These are phyloP conservation scores for Microplitis deprimator DNA, from an alignment of 2,888 invertebrate genomes.

Conservation along the genomic window DNA sequence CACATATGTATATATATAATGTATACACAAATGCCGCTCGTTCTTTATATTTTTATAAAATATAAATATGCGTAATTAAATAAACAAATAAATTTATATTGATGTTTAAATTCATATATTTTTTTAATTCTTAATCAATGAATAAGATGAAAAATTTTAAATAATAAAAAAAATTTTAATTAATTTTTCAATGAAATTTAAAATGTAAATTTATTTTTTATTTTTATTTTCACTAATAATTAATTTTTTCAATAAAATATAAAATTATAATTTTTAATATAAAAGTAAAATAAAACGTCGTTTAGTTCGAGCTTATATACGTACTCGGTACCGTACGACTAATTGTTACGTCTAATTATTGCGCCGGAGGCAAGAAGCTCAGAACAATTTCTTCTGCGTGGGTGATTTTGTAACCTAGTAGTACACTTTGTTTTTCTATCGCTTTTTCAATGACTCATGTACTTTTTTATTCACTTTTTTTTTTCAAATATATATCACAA, in stretches of 20 bases:
- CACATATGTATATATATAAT: too few species aligned
- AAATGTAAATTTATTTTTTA: too few species aligned
- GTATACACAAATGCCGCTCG: too few species aligned
- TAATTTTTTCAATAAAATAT: background rate
- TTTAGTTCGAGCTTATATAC: constrained; percentile 28
- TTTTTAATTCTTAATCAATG: too few species aligned
- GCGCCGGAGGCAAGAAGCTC: constrained; percentile 36
- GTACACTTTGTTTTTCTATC: constrained; percentile 16
- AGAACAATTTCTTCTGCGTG: constrained; percentile 23
- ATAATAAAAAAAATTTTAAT: too few species aligned
- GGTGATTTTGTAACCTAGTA: constrained; percentile 29
- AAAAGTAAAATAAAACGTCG: constrained; percentile 34
- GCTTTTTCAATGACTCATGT: background rate
- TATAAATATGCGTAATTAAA: too few species aligned
- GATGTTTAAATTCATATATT: too few species aligned
- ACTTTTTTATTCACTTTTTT: background rate
- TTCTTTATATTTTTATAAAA: too few species aligned
- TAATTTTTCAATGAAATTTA: too few species aligned
- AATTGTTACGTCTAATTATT: constrained; percentile 64
- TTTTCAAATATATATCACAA: background rate
- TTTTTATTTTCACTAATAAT: too few species aligned
- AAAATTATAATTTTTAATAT: background rate
- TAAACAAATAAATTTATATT: too few species aligned
- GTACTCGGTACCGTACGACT: constrained; percentile 65
- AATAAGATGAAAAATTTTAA: too few species aligned